phyloP scores from a whole-genome alignment of 2,888 invertebrate genomes.

The Oconnorella tubifera region DNA sequence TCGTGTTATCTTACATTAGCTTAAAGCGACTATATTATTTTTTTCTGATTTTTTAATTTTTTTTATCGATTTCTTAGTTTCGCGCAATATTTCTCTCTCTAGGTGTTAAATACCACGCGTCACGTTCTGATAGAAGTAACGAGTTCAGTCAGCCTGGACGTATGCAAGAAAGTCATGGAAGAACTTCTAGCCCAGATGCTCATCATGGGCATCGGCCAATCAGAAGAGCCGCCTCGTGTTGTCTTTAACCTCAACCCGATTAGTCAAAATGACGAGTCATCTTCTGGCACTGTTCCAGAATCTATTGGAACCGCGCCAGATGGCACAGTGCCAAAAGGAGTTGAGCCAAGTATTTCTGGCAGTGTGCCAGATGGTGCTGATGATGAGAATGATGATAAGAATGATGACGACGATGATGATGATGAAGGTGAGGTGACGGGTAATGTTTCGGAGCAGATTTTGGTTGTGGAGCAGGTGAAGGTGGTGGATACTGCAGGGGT shows the following conservation, averaged over 20 bases:
- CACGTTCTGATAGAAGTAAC: slow-evolving; percentile 74
- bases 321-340: too few species aligned
- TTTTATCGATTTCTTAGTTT: too few species aligned
- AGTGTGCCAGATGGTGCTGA: too few species aligned
- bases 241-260: background rate
- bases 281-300: slow-evolving; percentile 39
- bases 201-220: slow-evolving; percentile 48
- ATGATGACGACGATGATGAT: background rate
- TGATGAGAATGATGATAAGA: background rate
- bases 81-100: too few species aligned
- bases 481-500: slow-evolving; percentile 66
- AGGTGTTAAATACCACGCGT: slow-evolving; percentile 59
- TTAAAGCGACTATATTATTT: too few species aligned
- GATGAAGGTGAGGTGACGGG: slow-evolving; percentile 3
- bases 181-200: slow-evolving; percentile 66
- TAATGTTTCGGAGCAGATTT: slow-evolving; percentile 36
- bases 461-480: slow-evolving; percentile 66
- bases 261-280: background rate
- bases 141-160: slow-evolving; percentile 65
- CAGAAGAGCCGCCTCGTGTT: background rate
- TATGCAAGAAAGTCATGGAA: slow-evolving; percentile 68
- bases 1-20: too few species aligned
- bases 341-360: too few species aligned
- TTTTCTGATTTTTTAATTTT: too few species aligned
- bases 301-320: slow-evolving; percentile 23